Evolutionary conservation across 1,140 invertebrate genomes (phyloP), one percentile per base, ranked within the genome.

Genomic region (Drosophila albomicans): DNA sequence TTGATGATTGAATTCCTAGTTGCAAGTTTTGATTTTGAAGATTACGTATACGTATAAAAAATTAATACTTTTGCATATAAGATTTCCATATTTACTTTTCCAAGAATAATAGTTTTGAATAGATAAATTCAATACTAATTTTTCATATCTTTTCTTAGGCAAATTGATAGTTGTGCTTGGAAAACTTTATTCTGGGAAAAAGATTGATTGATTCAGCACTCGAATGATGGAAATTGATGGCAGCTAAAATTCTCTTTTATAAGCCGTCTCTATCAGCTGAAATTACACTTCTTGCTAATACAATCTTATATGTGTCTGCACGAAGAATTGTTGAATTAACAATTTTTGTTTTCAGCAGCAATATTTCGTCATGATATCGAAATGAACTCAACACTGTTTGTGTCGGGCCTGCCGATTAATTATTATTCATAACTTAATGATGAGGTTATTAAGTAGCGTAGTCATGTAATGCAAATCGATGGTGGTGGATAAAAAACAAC

Each of bases 351-450:
- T 43, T 43, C 4, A 43, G 41, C 41, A 43, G 35, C 35, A 43
- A 43, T 5, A 43, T 41, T 41, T 41, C 38, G 8, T 41, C 38
- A 41, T 0, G 11, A 11, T 41, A 41, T 11, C 38, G 3, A 41
- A 2, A n/a, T 10, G 11, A 41, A 25, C 20, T 32, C 5, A 32
- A 41, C 38, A 43, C 41, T 32, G 2, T 6, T 54, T 54, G 7
- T 30, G 20, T 25, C 20, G 1, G 28, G 20, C 16, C 43, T 7
- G 13, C 3, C 8, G 6, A 8, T 13, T 52, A 43, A 58, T 46
- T 49, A 56, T 57, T 46, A 49, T 57, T 65, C n/a, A 71, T 52
- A 71, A 52, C 15, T 28, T 46, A 15, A 59, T 59, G 11, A 30
- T 59, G 48, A 38, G 35, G 49, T 45, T 49, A 38, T 38, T 32